Evolutionary conservation across 1,140 invertebrate species (phyloP).

Genomic region (Stegodyphus dumicola): DNA sequence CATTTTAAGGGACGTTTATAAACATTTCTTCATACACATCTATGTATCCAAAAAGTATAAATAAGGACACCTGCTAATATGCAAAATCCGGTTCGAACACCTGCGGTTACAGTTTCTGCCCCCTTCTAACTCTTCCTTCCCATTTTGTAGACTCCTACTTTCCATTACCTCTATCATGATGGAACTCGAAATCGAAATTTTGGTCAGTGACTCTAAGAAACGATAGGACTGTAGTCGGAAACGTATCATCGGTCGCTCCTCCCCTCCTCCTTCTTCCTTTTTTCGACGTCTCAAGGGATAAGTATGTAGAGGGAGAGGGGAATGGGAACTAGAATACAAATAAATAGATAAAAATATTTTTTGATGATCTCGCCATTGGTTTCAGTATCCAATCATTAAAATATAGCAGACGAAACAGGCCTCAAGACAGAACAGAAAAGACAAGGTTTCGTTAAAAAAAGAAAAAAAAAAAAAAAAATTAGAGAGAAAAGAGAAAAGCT

Average conservation of each 20-base stretch:
- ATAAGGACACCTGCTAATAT: conserved; percentile 5
- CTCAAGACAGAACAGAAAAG: background rate
- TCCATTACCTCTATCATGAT: conserved; percentile 20
- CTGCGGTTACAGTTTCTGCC: conserved; percentile 11
- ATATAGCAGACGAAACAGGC: conserved; percentile 33
- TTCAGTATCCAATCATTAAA: conserved; percentile 46
- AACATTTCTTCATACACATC: background rate
- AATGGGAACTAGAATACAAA: background rate
- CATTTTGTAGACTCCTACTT: conserved; percentile 22
- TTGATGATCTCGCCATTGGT: conserved; percentile 29
- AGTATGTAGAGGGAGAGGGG: too few relatives aligned
- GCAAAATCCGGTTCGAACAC: conserved; percentile 18
- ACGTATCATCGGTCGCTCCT: conserved; percentile 6
- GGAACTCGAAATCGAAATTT: conserved; percentile 38
- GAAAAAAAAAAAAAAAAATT: conserved; percentile 8
- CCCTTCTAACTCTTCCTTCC: background rate
- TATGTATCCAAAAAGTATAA: background rate
- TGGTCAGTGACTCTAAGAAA: conserved; percentile 33
- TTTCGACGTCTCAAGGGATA: too few relatives aligned
- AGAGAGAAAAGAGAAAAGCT: conserved; percentile 4
- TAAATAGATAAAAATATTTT: conserved; percentile 17
- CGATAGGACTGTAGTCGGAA: background rate
- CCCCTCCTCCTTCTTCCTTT: background rate
- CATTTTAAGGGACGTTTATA: background rate
- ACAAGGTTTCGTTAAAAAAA: background rate